Conservation (phyloP, 2,888 invertebrate genomes). For the Molorchus minor region DNA sequence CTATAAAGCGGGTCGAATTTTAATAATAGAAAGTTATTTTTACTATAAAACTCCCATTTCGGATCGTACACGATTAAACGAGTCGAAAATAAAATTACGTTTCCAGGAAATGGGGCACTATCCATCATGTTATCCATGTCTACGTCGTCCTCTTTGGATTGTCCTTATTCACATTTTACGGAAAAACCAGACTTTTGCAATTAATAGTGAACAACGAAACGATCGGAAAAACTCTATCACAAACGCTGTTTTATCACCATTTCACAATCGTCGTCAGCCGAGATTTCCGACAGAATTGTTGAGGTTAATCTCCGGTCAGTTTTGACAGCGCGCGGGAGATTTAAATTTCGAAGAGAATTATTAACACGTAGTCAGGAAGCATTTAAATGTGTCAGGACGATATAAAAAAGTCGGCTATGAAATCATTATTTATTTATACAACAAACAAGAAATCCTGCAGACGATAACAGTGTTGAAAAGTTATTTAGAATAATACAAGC, state of each 20-base stretch:
- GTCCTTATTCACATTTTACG: conserved; percentile 33
- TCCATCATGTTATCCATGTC: conserved; percentile 50
- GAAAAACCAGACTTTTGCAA: conserved; percentile 13
- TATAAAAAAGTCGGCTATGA: too few relatives aligned
- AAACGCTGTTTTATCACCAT: conserved; percentile 34
- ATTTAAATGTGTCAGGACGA: too few relatives aligned
- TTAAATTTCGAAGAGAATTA: conserved; percentile 24
- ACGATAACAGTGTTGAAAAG: too few relatives aligned
- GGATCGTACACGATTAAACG: too few relatives aligned
- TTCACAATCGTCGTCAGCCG: conserved; percentile 29
- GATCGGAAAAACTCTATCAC: conserved; percentile 23
- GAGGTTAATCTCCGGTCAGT: conserved; percentile 30
- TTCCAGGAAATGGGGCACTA: conserved; percentile 42
- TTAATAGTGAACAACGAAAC: conserved; percentile 26
- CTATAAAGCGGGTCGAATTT: conserved; percentile 9
- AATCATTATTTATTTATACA: too few relatives aligned
- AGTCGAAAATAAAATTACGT: too few relatives aligned
- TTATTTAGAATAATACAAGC: too few relatives aligned
- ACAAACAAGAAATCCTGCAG: too few relatives aligned
- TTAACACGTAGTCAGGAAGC: conserved; percentile 25
- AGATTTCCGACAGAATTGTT: conserved; percentile 38
- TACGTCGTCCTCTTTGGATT: too few relatives aligned
- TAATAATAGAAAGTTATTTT: conserved; percentile 43
- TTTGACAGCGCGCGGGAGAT: conserved; percentile 30
- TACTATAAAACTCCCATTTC: conserved; percentile 34